Evolutionary conservation across 2,888 invertebrate genomes (phyloP), one percentile per base, ranked within the genome.

Genomic region (Stenoptilia bipunctidactyla): DNA sequence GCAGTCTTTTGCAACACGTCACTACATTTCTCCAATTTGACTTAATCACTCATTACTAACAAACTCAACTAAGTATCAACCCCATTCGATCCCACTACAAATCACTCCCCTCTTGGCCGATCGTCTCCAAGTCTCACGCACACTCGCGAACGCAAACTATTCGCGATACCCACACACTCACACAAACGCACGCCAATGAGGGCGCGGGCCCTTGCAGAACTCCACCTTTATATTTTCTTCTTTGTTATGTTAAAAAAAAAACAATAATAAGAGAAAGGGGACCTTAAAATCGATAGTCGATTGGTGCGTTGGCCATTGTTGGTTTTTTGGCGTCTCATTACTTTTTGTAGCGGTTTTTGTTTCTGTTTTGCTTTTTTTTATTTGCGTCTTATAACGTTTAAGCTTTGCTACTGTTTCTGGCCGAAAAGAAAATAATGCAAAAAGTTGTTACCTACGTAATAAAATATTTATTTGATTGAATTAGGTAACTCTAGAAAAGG

Each of bases 221-320:
- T 79, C 80, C 82, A 74, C 82, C 80, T 82, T 70, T 75, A 75
- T 69, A 68, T 75, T 80, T 82, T 80, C 69, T 70, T 71, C 79
- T 79, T 83, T 80, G 80, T 82, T 82, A 80, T 80, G 80, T 80
- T 80, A n/a, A n/a, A 77, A 80, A 79, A 30, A 45, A 77, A 80
- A 74, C 66, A 73, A 73, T 72, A 80, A 80, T 79, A 67, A 59
- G 66, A 70, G 75, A 77, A 77, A 77, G 80, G 82, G 82, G 79
- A 74, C 69, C 66, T 63, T 51, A 70, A 75, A 80, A 83, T 82
- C 82, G 71, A 83, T 83, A 80, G 62, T 65, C 66, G 58, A 74
- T 70, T 65, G 66, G 66, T 59, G 51, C 30, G 30, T 20, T 20
- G 30, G 30, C 30, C 2, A 12, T 12, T 9, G 30, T 30, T 12